These are phyloP conservation scores for Ceratosolen solmsi DNA, from an alignment of 1,140 invertebrate species.

Conservation along the genomic window DNA sequence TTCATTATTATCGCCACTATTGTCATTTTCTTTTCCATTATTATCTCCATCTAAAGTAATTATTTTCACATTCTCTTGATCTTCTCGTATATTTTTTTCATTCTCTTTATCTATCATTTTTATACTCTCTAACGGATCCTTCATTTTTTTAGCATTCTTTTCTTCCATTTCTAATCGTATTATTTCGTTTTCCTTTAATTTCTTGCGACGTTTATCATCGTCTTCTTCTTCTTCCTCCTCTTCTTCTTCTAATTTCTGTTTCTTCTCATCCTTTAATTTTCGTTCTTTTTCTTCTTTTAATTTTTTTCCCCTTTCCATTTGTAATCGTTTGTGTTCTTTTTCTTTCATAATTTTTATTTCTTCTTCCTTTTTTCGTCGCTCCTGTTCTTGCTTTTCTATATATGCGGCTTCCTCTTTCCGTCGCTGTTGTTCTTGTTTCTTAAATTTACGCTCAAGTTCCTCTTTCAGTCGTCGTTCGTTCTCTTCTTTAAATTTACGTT, in stretches of 20 bases:
- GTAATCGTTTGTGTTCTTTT: slow-evolving; percentile 26
- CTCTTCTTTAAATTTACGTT: slow-evolving; percentile 45
- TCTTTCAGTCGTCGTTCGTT: slow-evolving; percentile 46
- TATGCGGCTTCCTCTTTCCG: slow-evolving; percentile 47
- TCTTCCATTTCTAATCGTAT: slow-evolving; percentile 24
- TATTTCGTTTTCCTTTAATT: slow-evolving; percentile 29
- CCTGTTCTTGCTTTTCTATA: slow-evolving; percentile 10
- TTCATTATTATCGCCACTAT: slow-evolving; percentile 49
- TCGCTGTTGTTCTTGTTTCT: slow-evolving; percentile 48
- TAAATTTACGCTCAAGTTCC: slow-evolving; percentile 40
- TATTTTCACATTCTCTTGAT: slow-evolving; percentile 30
- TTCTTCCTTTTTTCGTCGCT: slow-evolving; percentile 30
- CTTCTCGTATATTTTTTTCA: slow-evolving; percentile 39
- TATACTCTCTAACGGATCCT: slow-evolving; percentile 44
- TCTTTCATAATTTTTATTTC: slow-evolving; percentile 6
- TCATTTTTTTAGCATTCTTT: slow-evolving; percentile 30
- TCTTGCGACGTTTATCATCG: slow-evolving; percentile 10
- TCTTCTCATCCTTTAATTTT: slow-evolving; percentile 34
- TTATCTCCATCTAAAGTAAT: neutral
- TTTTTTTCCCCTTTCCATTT: slow-evolving; percentile 49
- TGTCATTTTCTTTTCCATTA: slow-evolving; percentile 22
- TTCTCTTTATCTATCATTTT: slow-evolving; percentile 35
- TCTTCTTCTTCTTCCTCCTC: slow-evolving; percentile 27
- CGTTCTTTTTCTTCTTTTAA: slow-evolving; percentile 54
- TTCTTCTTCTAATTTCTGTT: slow-evolving; percentile 39